Evolutionary conservation across 1,140 invertebrate genomes (phyloP).

Genomic region (Manduca sexta): DNA sequence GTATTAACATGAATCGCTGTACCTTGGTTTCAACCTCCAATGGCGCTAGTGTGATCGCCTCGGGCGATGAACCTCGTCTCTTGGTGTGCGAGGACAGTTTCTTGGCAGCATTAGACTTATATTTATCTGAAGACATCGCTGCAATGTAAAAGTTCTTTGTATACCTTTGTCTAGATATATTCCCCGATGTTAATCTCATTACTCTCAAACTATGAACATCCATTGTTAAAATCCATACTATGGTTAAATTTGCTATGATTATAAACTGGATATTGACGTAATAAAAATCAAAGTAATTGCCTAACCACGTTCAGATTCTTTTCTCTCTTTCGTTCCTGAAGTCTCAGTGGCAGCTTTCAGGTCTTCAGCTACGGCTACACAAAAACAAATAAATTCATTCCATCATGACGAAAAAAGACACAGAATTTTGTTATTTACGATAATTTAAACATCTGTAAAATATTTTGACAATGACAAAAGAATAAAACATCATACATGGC

Average conservation of each 20-base stretch:
- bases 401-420: background rate
- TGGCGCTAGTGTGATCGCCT: conserved; percentile 31
- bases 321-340: conserved; percentile 22
- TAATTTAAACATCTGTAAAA: conserved; percentile 3
- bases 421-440: too few relatives aligned
- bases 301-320: conserved; percentile 31
- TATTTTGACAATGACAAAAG: background rate
- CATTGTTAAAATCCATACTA: too few relatives aligned
- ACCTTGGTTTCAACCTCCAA: conserved; percentile 41
- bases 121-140: conserved; percentile 36
- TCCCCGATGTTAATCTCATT: too few relatives aligned
- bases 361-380: conserved; percentile 37
- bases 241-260: too few relatives aligned
- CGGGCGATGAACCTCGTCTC: conserved; percentile 30
- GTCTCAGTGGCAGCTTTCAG: conserved; percentile 28
- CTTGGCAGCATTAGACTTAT: conserved; percentile 32
- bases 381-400: too few relatives aligned
- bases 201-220: too few relatives aligned
- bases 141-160: conserved; percentile 1
- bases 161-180: too few relatives aligned
- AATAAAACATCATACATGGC: conserved; percentile 32
- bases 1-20: background rate
- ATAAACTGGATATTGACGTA: background rate
- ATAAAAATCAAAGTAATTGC: background rate
- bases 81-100: conserved; percentile 34